These are phyloP conservation scores for Ceratotherium simum DNA, from an alignment of 2,113 vertebrate genomes.

Conservation along the genomic window DNA sequence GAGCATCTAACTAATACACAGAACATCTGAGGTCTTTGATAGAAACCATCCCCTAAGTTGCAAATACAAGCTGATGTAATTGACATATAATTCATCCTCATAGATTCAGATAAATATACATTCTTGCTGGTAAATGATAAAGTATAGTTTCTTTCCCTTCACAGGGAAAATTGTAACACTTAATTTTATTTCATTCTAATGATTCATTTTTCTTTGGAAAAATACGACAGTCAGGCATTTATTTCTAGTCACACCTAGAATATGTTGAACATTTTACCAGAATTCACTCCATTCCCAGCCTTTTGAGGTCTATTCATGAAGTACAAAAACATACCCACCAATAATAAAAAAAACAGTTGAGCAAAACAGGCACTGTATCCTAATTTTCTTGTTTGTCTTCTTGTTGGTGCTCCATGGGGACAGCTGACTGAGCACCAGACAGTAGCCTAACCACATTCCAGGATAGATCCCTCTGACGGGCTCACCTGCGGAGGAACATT, in stretches of 20 bases:
- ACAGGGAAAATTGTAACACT: background rate
- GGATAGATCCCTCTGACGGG: background rate
- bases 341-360: background rate
- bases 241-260: background rate
- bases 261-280: background rate
- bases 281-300: background rate
- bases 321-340: background rate
- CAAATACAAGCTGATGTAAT: no score
- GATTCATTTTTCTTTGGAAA: background rate
- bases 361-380: no score
- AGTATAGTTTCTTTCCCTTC: background rate
- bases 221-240: background rate
- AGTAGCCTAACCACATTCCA: fast-evolving
- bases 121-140: background rate
- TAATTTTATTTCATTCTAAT: background rate
- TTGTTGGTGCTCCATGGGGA: no score
- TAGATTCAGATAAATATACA: background rate
- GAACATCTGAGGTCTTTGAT: background rate
- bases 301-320: background rate
- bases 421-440: no score
- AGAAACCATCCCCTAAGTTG: no score
- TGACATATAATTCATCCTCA: background rate
- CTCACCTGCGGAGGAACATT: background rate
- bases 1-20: no score
- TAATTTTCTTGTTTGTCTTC: no score